Conservation (phyloP, 2,888 invertebrate genomes). For the Tuta absoluta region DNA sequence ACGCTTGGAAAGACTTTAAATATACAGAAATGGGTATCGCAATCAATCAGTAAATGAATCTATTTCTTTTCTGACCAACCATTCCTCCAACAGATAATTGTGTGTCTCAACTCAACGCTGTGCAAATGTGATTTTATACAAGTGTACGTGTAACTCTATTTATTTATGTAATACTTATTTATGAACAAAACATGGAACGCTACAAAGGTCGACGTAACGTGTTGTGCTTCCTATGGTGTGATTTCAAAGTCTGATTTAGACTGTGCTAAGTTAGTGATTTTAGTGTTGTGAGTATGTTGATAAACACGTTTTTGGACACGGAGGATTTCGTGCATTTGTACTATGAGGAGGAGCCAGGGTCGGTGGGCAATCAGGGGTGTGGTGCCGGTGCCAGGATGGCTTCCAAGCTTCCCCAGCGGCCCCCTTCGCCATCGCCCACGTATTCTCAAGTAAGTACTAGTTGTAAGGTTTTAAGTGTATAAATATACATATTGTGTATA, state of each 20-base stretch:
- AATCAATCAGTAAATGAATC: neutral
- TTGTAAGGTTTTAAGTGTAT: neutral
- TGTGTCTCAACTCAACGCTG: conserved; percentile 48
- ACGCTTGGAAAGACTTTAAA: too few relatives aligned
- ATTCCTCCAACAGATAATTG: conserved; percentile 53
- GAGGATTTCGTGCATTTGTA: conserved; percentile 79
- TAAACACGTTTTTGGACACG: conserved; percentile 79
- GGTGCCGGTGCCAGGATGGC: conserved; percentile 75
- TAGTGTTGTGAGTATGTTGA: conserved; percentile 73
- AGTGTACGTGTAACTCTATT: conserved; percentile 51
- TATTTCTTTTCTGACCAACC: conserved; percentile 19
- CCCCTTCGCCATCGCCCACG: conserved; percentile 71
- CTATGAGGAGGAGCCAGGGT: conserved; percentile 74
- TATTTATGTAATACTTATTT: conserved; percentile 48
- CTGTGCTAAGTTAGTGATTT: conserved; percentile 66
- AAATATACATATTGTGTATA: neutral
- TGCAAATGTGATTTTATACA: conserved; percentile 75
- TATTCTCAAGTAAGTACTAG: conserved; percentile 67
- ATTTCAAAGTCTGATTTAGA: conserved; percentile 67
- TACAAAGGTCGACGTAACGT: conserved; percentile 67
- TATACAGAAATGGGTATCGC: neutral
- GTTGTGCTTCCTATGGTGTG: conserved; percentile 68
- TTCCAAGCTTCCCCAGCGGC: conserved; percentile 69
- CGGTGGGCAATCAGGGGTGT: conserved; percentile 63
- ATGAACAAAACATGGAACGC: conserved; percentile 62